Percentiles rank a stretch among this genome's conserved stretches.
Evolutionary conservation across 1,140 invertebrate species (phyloP).

Genomic region (Nymphalis io): DNA sequence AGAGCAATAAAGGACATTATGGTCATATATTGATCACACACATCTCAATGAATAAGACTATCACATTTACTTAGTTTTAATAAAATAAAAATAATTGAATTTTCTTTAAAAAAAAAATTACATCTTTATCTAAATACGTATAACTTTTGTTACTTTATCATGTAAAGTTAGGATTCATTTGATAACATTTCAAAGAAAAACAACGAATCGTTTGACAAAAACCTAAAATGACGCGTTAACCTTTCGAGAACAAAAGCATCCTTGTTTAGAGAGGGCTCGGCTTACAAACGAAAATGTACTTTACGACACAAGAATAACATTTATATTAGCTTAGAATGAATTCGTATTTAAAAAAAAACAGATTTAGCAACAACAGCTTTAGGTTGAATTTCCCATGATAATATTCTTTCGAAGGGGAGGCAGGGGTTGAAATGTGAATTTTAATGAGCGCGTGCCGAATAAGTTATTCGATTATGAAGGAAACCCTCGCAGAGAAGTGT

Average conservation of each 20-base stretch:
- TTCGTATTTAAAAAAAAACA: background rate
- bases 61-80: background rate
- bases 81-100: too few species aligned
- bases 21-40: too few species aligned
- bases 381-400: conserved; percentile 1
- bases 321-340: background rate
- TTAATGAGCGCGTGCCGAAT: conserved; percentile 45
- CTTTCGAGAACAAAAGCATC: conserved; percentile 11
- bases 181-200: background rate
- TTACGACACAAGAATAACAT: background rate
- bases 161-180: background rate
- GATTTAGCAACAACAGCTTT: background rate
- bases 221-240: conserved; percentile 16
- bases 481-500: conserved; percentile 27
- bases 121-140: too few species aligned
- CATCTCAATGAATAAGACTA: too few species aligned
- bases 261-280: background rate
- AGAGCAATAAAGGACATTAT: too few species aligned
- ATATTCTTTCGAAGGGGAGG: background rate
- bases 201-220: conserved; percentile 8
- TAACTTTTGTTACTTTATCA: too few species aligned
- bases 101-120: too few species aligned
- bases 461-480: conserved; percentile 34
- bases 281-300: background rate
- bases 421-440: conserved; percentile 38